A percentile compares a stretch with the other conserved stretches of the same genome.
phyloP scores from a whole-genome alignment of 2,113 vertebrate species.

The Cheirogaleus medius region DNA sequence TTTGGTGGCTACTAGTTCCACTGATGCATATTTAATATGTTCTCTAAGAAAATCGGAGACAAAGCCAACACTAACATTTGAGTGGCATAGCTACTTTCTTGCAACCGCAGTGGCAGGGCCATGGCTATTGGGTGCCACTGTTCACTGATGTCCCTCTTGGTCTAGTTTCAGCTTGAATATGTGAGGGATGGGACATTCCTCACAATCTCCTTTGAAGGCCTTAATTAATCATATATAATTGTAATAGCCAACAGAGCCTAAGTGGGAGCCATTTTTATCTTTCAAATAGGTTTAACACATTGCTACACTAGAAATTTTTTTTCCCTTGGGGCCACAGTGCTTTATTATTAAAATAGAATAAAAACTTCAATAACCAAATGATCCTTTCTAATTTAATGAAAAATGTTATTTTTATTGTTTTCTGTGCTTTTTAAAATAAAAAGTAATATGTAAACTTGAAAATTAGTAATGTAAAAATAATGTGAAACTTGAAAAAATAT shows the following conservation, averaged over 20 bases:
- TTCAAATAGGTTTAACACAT: not conserved
- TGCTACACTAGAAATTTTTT: no score
- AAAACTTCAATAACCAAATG: no score
- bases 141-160: not conserved
- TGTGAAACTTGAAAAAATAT: no score
- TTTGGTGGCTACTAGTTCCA: not conserved
- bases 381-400: no score
- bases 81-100: no score
- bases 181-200: not conserved
- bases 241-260: not conserved
- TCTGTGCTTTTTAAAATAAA: no score
- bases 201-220: not conserved
- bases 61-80: not conserved
- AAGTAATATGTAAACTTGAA: no score
- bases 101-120: fast-evolving
- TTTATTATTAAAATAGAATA: no score
- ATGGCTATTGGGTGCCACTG: fast-evolving
- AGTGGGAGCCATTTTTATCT: not conserved
- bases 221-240: not conserved
- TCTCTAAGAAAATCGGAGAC: not conserved
- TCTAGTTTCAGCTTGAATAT: not conserved
- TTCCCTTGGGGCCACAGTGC: no score
- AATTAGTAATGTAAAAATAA: no score
- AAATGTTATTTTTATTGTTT: no score
- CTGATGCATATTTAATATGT: not conserved